These are phyloP conservation scores for Venusia cambrica DNA, from an alignment of 2,888 invertebrate genomes.

Conservation along the genomic window DNA sequence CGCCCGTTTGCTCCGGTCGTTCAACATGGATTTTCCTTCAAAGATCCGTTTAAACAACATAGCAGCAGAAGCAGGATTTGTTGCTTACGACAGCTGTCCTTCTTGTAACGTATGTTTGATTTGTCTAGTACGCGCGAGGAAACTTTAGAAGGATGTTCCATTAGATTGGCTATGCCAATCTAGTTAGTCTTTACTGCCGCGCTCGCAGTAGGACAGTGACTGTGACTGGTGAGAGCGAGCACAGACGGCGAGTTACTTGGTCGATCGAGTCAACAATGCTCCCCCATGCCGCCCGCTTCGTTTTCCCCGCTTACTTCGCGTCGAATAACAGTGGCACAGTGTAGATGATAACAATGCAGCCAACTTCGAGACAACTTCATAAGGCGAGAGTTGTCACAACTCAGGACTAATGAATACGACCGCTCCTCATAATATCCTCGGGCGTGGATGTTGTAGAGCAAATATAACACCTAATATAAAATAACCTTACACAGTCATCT, in stretches of 20 bases:
- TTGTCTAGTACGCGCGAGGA: slow-evolving; percentile 64
- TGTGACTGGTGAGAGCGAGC: slow-evolving; percentile 28
- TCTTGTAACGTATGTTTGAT: slow-evolving; percentile 70
- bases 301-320: slow-evolving; percentile 28
- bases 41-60: slow-evolving; percentile 81
- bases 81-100: slow-evolving; percentile 72
- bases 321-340: slow-evolving; percentile 48
- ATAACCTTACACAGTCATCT: no score
- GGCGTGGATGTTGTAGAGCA: no score
- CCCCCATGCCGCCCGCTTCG: slow-evolving; percentile 30
- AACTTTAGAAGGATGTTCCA: slow-evolving; percentile 74
- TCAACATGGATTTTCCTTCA: slow-evolving; percentile 80
- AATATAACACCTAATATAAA: no score
- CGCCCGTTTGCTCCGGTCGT: slow-evolving; percentile 52
- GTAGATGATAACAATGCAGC: slow-evolving; percentile 32
- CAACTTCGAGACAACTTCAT: no score
- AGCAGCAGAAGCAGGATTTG: slow-evolving; percentile 73
- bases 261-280: slow-evolving; percentile 48
- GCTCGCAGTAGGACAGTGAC: slow-evolving; percentile 50
- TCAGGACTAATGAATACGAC: no score
- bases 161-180: slow-evolving; percentile 80
- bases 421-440: no score
- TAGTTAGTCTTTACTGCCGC: slow-evolving; percentile 68
- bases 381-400: no score
- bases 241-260: slow-evolving; percentile 34